phyloP scores from a whole-genome alignment of 2,888 invertebrate genomes.

The Meandrusa payeni region DNA sequence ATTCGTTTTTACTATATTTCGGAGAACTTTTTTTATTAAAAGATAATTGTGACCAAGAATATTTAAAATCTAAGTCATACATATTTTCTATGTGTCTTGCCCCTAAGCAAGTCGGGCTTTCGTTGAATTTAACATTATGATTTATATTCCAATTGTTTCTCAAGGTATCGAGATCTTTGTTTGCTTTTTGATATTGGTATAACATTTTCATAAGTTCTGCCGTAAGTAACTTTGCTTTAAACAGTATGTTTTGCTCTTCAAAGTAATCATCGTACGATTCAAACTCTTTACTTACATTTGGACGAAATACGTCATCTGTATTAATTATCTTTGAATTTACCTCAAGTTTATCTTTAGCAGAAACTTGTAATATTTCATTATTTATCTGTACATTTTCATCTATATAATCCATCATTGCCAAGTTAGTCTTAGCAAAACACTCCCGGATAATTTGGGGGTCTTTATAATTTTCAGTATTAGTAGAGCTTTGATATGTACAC shows the following conservation, averaged over 20 bases:
- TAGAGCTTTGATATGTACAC: neutral
- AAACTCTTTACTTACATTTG: slow-evolving; percentile 32
- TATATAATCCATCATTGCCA: neutral
- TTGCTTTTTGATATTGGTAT: slow-evolving; percentile 50
- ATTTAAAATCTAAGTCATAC: neutral
- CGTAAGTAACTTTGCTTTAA: slow-evolving; percentile 41
- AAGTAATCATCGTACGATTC: neutral
- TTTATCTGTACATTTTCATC: slow-evolving; percentile 1
- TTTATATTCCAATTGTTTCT: slow-evolving; percentile 37
- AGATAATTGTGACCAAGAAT: slow-evolving; percentile 12
- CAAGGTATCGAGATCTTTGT: slow-evolving; percentile 45
- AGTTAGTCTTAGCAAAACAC: slow-evolving; percentile 19
- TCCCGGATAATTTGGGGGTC: slow-evolving; percentile 2
- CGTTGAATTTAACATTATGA: slow-evolving; percentile 25
- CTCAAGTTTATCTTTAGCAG: neutral
- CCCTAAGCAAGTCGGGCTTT: neutral
- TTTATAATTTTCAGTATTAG: slow-evolving; percentile 1
- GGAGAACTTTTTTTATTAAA: neutral
- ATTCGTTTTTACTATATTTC: neutral
- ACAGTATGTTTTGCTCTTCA: slow-evolving; percentile 32
- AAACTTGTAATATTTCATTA: neutral
- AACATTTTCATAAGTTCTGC: slow-evolving; percentile 40
- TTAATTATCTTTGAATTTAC: neutral
- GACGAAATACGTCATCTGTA: slow-evolving; percentile 27
- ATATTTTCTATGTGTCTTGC: neutral